Percentiles rank a stretch among this genome's conserved stretches.
phyloP scores from a whole-genome alignment of 2,113 vertebrate genomes.

The Pungitius pungitius region DNA sequence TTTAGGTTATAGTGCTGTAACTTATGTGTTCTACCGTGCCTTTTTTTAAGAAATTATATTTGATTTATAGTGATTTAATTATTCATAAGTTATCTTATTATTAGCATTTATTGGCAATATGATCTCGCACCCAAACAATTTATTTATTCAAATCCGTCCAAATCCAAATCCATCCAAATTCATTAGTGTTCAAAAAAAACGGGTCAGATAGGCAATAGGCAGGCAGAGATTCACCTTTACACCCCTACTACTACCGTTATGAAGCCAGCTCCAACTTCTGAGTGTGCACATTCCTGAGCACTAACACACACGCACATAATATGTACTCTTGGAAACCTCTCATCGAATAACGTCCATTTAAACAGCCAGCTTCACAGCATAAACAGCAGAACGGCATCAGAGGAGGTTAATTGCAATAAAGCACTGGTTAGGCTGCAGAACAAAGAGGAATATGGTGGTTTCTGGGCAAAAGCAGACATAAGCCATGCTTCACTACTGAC shows the following conservation, averaged over 20 bases:
- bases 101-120: not conserved
- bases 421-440: constrained; percentile 33
- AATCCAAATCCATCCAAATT: too few relatives aligned
- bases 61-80: not conserved
- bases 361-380: constrained; percentile 6
- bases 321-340: constrained; percentile 12
- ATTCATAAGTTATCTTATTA: not conserved
- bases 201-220: not conserved
- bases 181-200: not conserved
- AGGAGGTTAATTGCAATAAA: constrained; percentile 28
- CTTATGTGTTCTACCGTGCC: not conserved
- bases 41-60: not conserved
- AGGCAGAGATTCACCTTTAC: constrained; percentile 66
- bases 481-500: constrained; percentile 52
- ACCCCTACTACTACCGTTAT: constrained; percentile 63
- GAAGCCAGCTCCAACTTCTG: constrained; percentile 54
- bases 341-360: constrained; percentile 1
- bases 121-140: not conserved
- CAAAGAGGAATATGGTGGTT: not conserved
- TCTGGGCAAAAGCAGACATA: constrained; percentile 12
- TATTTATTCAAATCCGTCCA: not conserved
- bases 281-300: constrained; percentile 24
- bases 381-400: constrained; percentile 20
- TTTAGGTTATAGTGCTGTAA: not conserved
- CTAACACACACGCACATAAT: constrained; percentile 20